Conservation (phyloP, 92 coral and sea anemone genomes). For the Heteractis magnifica region DNA sequence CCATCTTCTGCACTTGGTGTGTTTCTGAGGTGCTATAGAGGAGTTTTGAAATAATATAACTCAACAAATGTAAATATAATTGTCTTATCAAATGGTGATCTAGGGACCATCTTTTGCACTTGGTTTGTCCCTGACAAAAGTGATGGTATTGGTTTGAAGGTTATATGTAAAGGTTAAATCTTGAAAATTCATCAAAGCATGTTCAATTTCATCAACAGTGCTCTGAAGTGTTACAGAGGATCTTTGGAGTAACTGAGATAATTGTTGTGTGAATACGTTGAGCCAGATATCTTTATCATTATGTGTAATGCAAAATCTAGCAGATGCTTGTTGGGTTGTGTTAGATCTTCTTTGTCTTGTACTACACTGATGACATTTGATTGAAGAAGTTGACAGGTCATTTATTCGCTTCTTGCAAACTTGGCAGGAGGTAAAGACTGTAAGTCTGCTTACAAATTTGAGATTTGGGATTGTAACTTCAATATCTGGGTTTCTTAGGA, state of each 20-base stretch:
- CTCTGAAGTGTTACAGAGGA: neutral
- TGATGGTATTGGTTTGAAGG: neutral
- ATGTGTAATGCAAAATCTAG: neutral
- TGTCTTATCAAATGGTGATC: neutral
- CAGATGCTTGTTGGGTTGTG: neutral
- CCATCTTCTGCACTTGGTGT: too few relatives aligned
- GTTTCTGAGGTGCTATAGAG: too few relatives aligned
- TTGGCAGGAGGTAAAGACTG: conserved; percentile 50
- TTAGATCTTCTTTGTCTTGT: conserved; percentile 35
- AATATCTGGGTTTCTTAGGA: conserved; percentile 37
- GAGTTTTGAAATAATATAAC: too few relatives aligned
- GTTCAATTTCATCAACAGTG: neutral
- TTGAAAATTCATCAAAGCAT: neutral
- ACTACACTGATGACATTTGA: conserved; percentile 52
- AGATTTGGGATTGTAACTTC: conserved; percentile 33
- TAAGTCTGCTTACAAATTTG: conserved; percentile 47
- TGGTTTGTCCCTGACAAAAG: too few relatives aligned
- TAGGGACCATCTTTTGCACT: too few relatives aligned
- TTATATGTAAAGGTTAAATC: neutral
- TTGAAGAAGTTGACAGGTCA: conserved; percentile 24
- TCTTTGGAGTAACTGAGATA: neutral
- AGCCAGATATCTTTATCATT: neutral
- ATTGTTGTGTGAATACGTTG: neutral
- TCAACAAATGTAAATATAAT: neutral
- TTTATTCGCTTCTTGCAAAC: conserved; percentile 53